These are phyloP conservation scores for Lasius fuliginosus DNA, from an alignment of 2,888 invertebrate genomes.

Conservation along the genomic window DNA sequence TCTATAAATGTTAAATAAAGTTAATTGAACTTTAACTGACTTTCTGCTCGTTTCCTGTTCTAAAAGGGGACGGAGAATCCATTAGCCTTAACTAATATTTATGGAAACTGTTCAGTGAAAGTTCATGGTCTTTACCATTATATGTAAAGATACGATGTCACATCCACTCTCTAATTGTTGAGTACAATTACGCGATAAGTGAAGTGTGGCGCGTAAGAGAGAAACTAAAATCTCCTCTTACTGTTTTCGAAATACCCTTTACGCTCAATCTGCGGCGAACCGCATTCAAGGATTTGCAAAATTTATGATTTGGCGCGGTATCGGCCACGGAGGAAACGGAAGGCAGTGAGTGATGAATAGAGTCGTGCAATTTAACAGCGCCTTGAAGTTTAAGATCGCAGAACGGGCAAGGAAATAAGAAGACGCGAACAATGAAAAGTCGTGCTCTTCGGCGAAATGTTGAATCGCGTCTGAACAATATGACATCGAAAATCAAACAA, in stretches of 20 bases:
- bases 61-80: background rate
- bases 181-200: slow-evolving; percentile 12
- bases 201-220: background rate
- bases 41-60: background rate
- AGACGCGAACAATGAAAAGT: slow-evolving; percentile 29
- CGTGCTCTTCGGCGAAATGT: slow-evolving; percentile 18
- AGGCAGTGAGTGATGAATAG: slow-evolving; percentile 57
- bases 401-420: slow-evolving; percentile 48
- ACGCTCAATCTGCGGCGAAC: slow-evolving; percentile 51
- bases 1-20: slow-evolving; percentile 24
- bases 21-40: slow-evolving; percentile 16
- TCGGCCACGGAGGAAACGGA: slow-evolving; percentile 46
- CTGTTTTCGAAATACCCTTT: slow-evolving; percentile 40
- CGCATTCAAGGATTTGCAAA: slow-evolving; percentile 52
- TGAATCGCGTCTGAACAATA: slow-evolving; percentile 6
- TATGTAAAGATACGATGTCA: background rate
- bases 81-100: slow-evolving; percentile 34
- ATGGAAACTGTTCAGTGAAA: slow-evolving; percentile 8
- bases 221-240: slow-evolving; percentile 8
- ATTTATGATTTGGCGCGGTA: slow-evolving; percentile 56
- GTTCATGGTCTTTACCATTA: background rate
- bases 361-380: slow-evolving; percentile 54
- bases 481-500: slow-evolving; percentile 30
- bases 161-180: background rate
- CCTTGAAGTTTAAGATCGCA: slow-evolving; percentile 51